Evolutionary conservation across 2,888 invertebrate genomes (phyloP).

Genomic region (Fragum whitleyi): DNA sequence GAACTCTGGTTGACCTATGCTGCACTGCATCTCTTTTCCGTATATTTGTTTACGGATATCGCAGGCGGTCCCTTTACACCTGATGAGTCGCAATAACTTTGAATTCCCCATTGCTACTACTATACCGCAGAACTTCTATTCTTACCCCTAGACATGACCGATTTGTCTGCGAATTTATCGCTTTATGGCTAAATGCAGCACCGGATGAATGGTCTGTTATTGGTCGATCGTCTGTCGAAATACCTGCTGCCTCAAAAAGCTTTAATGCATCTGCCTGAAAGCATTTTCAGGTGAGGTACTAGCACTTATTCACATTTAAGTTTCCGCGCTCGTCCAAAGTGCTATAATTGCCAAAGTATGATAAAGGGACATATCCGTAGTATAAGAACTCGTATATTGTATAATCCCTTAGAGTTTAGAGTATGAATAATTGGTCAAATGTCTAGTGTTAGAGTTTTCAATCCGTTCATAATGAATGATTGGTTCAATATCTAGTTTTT

Average conservation of each 20-base stretch:
- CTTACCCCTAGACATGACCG: slow-evolving; percentile 28
- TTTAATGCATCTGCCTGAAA: slow-evolving; percentile 11
- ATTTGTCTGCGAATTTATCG: slow-evolving; percentile 22
- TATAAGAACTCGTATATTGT: slow-evolving; percentile 20
- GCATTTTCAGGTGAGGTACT: slow-evolving; percentile 17
- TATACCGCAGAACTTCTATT: slow-evolving; percentile 29
- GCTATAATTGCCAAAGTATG: not conserved
- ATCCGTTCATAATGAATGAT: slow-evolving; percentile 29
- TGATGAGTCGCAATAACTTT: too few species aligned
- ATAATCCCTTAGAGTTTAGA: not conserved
- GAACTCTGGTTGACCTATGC: too few species aligned
- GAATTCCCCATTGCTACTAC: slow-evolving; percentile 20
- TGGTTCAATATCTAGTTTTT: slow-evolving; percentile 12
- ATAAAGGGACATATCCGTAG: slow-evolving; percentile 13
- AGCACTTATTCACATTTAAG: slow-evolving; percentile 11
- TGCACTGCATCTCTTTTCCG: too few species aligned
- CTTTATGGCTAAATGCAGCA: slow-evolving; percentile 26
- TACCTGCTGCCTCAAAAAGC: slow-evolving; percentile 24
- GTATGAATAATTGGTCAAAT: too few species aligned
- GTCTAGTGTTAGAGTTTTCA: too few species aligned
- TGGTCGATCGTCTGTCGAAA: too few species aligned
- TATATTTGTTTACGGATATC: too few species aligned
- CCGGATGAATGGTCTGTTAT: slow-evolving; percentile 32
- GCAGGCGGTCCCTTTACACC: too few species aligned
- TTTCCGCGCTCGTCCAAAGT: slow-evolving; percentile 2